phyloP scores from a whole-genome alignment of 1,140 invertebrate genomes.

The Heliconius himera region DNA sequence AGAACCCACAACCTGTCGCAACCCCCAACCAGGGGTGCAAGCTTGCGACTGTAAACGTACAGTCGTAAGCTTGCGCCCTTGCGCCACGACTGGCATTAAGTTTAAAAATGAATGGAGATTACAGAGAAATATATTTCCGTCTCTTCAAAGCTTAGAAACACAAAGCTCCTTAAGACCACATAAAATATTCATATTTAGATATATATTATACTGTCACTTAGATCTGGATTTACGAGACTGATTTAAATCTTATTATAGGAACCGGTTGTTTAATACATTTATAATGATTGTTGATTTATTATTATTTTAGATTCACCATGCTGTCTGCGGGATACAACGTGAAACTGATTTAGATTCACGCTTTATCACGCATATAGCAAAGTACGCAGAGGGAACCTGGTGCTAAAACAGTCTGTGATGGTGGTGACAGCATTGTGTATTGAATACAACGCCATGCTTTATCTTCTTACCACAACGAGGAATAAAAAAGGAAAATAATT shows the following conservation, averaged over 20 bases:
- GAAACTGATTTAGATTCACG: no score
- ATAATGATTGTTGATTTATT: constrained; percentile 4
- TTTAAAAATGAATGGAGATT: not conserved
- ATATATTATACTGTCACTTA: constrained; percentile 15
- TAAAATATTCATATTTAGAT: constrained; percentile 27
- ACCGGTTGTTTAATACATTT: constrained; percentile 1
- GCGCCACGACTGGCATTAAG: no score
- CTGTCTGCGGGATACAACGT: no score
- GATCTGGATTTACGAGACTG: constrained; percentile 17
- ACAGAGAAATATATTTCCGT: not conserved
- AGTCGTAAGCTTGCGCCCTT: no score
- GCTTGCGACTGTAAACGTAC: no score
- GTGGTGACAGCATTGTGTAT: no score
- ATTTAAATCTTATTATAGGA: constrained; percentile 13
- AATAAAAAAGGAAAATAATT: not conserved
- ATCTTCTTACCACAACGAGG: not conserved
- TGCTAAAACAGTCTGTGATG: no score
- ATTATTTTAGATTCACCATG: not conserved
- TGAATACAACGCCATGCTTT: no score
- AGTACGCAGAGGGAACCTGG: no score
- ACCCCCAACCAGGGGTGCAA: no score
- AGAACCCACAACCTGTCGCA: no score
- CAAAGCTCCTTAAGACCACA: constrained; percentile 6
- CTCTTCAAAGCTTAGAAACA: not conserved
- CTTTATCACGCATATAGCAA: no score